Conservation (phyloP, 2,888 invertebrate genomes). For the Blastobasis lacticolella region DNA sequence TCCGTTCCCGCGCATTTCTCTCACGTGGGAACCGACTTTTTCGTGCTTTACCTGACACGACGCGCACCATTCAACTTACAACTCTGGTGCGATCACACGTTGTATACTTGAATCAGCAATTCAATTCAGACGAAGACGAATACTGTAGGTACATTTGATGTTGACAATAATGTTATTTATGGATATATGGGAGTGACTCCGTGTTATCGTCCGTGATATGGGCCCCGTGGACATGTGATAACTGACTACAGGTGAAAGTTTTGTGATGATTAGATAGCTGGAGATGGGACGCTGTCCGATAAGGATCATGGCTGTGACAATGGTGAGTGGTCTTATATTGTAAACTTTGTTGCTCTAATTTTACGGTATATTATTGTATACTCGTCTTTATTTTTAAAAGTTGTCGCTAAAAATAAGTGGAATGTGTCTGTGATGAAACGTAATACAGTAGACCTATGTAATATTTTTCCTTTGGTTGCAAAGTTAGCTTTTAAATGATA, state of each 20-base stretch:
- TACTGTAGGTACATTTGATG: too few relatives aligned
- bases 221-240: slow-evolving; percentile 37
- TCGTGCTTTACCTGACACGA: slow-evolving; percentile 48
- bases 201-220: slow-evolving; percentile 42
- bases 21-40: slow-evolving; percentile 63
- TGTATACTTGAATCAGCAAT: slow-evolving; percentile 25
- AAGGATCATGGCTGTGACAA: slow-evolving; percentile 49
- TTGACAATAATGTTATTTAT: too few relatives aligned
- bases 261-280: slow-evolving; percentile 59
- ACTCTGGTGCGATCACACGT: slow-evolving; percentile 44
- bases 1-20: slow-evolving; percentile 59
- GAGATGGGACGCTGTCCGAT: slow-evolving; percentile 47
- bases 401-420: too few relatives aligned
- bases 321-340: slow-evolving; percentile 38
- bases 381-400: neutral
- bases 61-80: slow-evolving; percentile 34
- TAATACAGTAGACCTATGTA: too few relatives aligned
- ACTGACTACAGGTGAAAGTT: slow-evolving; percentile 36
- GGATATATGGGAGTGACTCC: slow-evolving; percentile 20
- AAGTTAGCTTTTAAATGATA: too few relatives aligned
- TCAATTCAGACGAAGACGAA: too few relatives aligned
- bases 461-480: too few relatives aligned
- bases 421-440: too few relatives aligned
- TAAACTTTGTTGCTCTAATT: neutral
- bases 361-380: neutral